Evolutionary conservation across 2,888 invertebrate genomes (phyloP).

Genomic region (Hipparchia sbordonii): DNA sequence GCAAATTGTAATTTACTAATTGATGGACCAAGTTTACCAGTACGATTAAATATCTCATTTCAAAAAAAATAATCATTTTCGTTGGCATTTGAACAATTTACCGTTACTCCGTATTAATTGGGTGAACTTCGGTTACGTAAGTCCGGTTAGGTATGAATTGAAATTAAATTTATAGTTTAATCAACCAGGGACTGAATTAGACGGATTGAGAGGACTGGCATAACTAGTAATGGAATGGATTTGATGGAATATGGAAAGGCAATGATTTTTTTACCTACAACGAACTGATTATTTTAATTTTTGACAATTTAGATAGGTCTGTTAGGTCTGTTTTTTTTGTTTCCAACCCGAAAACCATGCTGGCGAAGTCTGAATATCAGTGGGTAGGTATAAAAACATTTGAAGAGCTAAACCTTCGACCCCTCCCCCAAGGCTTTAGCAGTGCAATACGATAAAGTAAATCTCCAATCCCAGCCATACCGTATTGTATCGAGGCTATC

Average conservation of each 20-base stretch:
- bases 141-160: not conserved
- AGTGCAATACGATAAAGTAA: too few species aligned
- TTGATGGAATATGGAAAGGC: not conserved
- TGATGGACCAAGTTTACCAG: conserved; percentile 13
- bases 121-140: not conserved
- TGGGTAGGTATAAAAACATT: too few species aligned
- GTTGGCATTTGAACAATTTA: conserved; percentile 14
- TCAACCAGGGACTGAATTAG: not conserved
- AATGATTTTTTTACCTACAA: too few species aligned
- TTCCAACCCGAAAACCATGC: too few species aligned
- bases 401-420: too few species aligned
- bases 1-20: conserved; percentile 14
- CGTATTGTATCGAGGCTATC: too few species aligned
- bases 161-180: not conserved
- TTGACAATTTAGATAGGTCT: too few species aligned
- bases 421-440: too few species aligned
- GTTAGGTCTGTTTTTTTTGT: too few species aligned
- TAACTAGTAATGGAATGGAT: not conserved
- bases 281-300: too few species aligned
- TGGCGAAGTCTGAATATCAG: too few species aligned
- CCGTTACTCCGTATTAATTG: conserved; percentile 14
- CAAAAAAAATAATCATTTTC: not conserved
- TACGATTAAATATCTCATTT: conserved; percentile 18
- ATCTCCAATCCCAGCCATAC: too few species aligned
- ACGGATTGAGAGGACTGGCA: not conserved